These are phyloP conservation scores for Cyprinus carpio DNA, from an alignment of 2,113 vertebrate genomes.

Conservation along the genomic window DNA sequence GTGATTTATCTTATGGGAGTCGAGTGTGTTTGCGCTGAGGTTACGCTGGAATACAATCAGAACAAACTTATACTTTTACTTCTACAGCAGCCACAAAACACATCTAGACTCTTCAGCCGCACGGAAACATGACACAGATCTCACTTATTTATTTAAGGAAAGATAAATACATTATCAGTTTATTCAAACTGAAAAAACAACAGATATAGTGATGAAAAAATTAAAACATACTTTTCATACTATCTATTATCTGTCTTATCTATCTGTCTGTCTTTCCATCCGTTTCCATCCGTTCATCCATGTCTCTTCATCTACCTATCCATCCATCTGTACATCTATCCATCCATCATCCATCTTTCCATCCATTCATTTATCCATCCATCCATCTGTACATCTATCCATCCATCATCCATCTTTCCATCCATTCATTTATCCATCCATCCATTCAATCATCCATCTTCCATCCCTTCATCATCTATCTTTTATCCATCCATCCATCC, in stretches of 20 bases:
- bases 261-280: not conserved
- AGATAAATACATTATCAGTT: not conserved
- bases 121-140: not conserved
- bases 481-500: too few species aligned
- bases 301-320: too few species aligned
- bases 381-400: too few species aligned
- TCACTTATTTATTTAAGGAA: not conserved
- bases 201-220: not conserved
- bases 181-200: not conserved
- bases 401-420: too few species aligned
- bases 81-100: not conserved
- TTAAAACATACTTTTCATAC: not conserved
- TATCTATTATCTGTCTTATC: not conserved
- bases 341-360: too few species aligned
- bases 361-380: too few species aligned
- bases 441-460: not conserved
- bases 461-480: too few species aligned
- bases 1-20: slow-evolving; percentile 76
- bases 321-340: too few species aligned
- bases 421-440: accelerated
- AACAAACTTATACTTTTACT: too few species aligned
- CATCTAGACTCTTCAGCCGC: not conserved
- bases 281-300: too few species aligned
- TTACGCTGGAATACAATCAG: too few species aligned
- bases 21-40: not conserved